Base-by-base conservation (phyloP, 2,113 vertebrate genomes). In the Bubo blakistoni region DNA sequence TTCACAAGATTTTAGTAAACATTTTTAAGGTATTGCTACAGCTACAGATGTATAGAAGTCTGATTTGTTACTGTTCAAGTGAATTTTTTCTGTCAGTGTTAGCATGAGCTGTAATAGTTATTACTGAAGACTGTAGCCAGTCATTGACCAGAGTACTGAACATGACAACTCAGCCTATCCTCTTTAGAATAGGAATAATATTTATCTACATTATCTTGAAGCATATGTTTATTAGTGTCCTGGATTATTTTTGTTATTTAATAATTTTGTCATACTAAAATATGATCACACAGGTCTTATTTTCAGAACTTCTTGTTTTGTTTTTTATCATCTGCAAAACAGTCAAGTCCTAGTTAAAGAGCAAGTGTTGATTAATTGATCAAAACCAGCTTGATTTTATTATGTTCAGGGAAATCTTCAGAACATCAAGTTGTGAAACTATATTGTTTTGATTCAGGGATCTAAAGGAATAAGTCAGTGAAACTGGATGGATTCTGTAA, bases 311-410 rank as follows among this genome's bases (percentile, higher is more conserved):
- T 82, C 16, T 77, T 61, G 19, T n/a, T 71, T 59, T 72, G 51
- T 14, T 82, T 82, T 70, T 63, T 69, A 38, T 88, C 11, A 66
- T 90, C 32, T 82, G 22, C 36, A 69, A 78, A 88, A 69, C 29
- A 79, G 22, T 25, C 55, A 61, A 86, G 27, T 89, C 86, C 77
- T 92, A 91, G 70, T 73, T 92, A 85, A 79, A 86, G 46, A 86
- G 51, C 10, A 74, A 59, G 38, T 76, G 74, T 81, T 90, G 77
- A 92, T 94, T 80, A 96, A 94, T 93, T 74, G 84, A 96, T 85
- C 66, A 93, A 95, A 85, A 52, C 34, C 44, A 88, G 57, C 80
- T 81, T 88, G 79, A 65, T 93, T 94, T 94, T 97, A 80, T 94
- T 86, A 69, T 46, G 42, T 88, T 92, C 54, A 80, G 54, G 72